These are phyloP conservation scores for Numida meleagris DNA, from an alignment of 2,113 vertebrate species.

Conservation along the genomic window DNA sequence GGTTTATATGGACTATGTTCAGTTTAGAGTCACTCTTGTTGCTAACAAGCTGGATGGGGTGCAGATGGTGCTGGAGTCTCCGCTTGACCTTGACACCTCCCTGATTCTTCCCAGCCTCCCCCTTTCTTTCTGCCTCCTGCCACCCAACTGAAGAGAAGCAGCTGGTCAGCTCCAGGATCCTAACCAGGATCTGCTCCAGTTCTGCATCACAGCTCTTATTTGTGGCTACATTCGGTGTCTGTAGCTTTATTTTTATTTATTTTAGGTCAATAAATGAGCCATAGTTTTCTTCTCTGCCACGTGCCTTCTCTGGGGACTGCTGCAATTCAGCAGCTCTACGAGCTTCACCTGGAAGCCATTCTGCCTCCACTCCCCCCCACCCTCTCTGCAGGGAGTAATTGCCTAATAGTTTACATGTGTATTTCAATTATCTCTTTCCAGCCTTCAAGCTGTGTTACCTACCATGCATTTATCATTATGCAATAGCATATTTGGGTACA, in stretches of 20 bases:
- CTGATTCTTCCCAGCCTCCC: background rate
- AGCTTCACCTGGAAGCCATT: slow-evolving; percentile 56
- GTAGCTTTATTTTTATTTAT: background rate
- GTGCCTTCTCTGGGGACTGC: background rate
- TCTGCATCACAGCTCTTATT: background rate
- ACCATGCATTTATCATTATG: background rate
- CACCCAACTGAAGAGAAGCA: background rate
- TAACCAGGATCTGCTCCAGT: background rate
- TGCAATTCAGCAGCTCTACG: background rate
- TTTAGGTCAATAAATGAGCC: background rate
- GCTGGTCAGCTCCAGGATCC: background rate
- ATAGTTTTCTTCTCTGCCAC: background rate
- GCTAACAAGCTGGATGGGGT: background rate
- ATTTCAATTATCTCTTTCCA: slow-evolving; percentile 39
- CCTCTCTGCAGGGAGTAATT: background rate
- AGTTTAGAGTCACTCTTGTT: fast-evolving
- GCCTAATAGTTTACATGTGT: slow-evolving; percentile 45
- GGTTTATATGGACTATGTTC: fast-evolving
- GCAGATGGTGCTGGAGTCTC: background rate
- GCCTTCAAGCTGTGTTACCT: background rate
- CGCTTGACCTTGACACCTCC: fast-evolving
- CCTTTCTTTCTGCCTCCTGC: background rate
- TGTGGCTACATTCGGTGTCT: background rate
- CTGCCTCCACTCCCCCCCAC: background rate
- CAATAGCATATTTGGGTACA: background rate